A percentile compares a stretch with the other conserved stretches of the same genome.
Conservation (phyloP, 2,888 invertebrate species). For the Dendrolimus pini region DNA sequence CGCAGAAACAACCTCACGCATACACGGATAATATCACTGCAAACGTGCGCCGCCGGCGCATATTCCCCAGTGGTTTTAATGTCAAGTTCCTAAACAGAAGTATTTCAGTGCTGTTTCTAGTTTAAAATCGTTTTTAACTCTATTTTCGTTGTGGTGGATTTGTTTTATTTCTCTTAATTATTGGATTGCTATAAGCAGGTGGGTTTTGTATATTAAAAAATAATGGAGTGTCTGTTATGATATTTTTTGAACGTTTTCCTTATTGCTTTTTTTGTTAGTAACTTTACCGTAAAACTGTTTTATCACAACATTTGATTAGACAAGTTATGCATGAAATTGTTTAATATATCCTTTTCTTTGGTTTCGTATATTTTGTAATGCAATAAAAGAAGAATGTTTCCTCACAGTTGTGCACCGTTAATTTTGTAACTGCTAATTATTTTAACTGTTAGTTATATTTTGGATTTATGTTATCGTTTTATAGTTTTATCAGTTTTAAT, state of each 20-base stretch:
- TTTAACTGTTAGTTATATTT: too few species aligned
- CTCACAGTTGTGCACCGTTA: too few species aligned
- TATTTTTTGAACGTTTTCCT: not conserved
- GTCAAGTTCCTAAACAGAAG: slow-evolving; percentile 1
- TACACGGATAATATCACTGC: slow-evolving; percentile 5
- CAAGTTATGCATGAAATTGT: not conserved
- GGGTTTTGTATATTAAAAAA: not conserved
- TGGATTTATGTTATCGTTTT: too few species aligned
- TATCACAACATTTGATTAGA: not conserved
- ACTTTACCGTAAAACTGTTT: not conserved
- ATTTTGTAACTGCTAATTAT: too few species aligned
- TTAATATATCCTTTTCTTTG: too few species aligned
- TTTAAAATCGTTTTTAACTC: slow-evolving; percentile 6
- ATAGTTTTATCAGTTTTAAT: too few species aligned
- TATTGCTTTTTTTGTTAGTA: not conserved
- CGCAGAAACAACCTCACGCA: slow-evolving; percentile 4
- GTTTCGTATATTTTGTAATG: too few species aligned
- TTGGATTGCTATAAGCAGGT: too few species aligned
- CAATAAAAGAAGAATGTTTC: too few species aligned
- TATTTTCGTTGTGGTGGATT: not conserved
- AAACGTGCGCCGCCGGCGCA: not conserved
- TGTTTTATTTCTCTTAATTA: not conserved
- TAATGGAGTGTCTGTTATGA: not conserved
- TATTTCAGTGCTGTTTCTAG: slow-evolving; percentile 10
- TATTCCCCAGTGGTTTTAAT: not conserved